Base-by-base conservation (phyloP, 2,113 vertebrate genomes). In the Plotosus lineatus region DNA sequence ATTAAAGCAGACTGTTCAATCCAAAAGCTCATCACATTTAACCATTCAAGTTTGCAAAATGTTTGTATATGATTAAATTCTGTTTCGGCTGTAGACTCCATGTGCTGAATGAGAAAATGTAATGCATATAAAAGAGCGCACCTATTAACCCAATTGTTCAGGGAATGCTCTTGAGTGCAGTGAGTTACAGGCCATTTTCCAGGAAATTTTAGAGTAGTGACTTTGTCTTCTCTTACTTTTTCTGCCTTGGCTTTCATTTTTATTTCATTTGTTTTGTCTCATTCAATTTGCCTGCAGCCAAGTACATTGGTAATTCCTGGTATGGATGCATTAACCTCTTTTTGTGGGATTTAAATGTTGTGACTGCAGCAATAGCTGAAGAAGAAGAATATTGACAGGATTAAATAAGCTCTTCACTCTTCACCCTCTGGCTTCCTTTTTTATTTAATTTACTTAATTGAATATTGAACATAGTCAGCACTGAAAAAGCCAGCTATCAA, bases 331-430 rank as follows among this genome's bases (percentile, higher is more conserved):
- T 85, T 85, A 84, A 73, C 74, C 71, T 58, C 55, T 36, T 79
- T 88, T 82, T 82, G 53, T 68, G 60, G 75, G 86, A 78, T 83
- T 83, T 80, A 71, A 81, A 82, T 84, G 44, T 77, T 78, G 65
- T 40, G 73, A 60, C 75, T 85, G 63, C 58, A 84, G 83, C 74
- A 56, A 83, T 82, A 83, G 81, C 81, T 26, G 73, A 71, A 46
- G 33, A 79, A 66, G 61, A 83, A 80, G 81, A 80, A 80, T 79
- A 77, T 85, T 85, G 84, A 75, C 78, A 75, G 78, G 74, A 81
- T 82, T 82, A 80, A 74, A 76, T 51, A 78, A 73, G 53, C 36
- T 79, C 55, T 82, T 44, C 17, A 21, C 33, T 40, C n/a, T 71
- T 68, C 31, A 1, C 40, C 28, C 17, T 72, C 77, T 44, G 12